Base-by-base conservation (phyloP, 2,113 vertebrate species). In the Lipotes vexillifer region DNA sequence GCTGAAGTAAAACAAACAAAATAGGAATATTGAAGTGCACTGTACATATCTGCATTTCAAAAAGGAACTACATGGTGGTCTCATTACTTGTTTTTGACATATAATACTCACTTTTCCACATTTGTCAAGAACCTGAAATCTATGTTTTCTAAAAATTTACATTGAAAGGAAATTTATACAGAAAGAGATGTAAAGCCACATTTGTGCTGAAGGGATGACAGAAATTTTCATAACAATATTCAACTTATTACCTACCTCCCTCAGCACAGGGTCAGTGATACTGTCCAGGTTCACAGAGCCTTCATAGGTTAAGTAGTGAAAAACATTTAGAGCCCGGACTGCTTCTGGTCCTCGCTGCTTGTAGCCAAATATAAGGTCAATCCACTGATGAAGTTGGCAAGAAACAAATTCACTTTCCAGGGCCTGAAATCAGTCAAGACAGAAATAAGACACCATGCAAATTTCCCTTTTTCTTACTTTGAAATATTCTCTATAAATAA, bases 341-440 rank as follows among this genome's bases (percentile, higher is more conserved):
- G 99, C 99, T 98, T 99, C 99, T 4, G 99, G 99, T 86, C 99
- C 99, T 94, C 99, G 99, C 98, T 99, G 99, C 98, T 99, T 99
- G 98, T 99, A 99, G 98, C 99, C 99, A 98, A 99, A 99, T 98
- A 99, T 99, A 97, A 99, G 99, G 98, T 99, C 99, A 97, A 99
- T 99, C 99, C 99, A 99, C 98, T 99, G 99, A 98, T 99, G 99
- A 97, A 99, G 99, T 18, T 99, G 99, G 99, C 99, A 99, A 92
- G 99, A 99, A 96, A 99, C 99, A 99, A 99, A 99, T 98, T 99
- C 99, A 15, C 99, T 99, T 98, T 99, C 99, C 98, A 99, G 98
- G 95, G 99, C 99, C 99, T 99, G 98, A 86, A 98, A 98, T 83
- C 46, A 89, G 83, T 95, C 59, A 97, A 95, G 74, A 93, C 71